Evolutionary conservation across 2,797 vertebrate species (phyloP).

Genomic region (Rhyacichthys aspro): DNA sequence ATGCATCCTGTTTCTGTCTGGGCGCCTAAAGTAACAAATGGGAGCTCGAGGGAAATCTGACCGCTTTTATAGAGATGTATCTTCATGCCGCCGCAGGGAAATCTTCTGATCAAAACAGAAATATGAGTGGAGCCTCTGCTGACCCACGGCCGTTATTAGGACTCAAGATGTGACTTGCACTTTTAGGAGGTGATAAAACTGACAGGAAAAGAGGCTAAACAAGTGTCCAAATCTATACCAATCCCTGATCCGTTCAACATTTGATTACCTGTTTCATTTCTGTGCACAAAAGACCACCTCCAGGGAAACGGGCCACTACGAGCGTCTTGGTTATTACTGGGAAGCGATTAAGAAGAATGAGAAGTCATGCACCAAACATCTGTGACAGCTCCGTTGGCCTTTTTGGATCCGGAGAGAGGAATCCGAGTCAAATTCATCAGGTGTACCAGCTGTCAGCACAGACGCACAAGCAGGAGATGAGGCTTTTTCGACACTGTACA

Average conservation of each 20-base stretch:
- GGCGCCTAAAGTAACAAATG: constrained; percentile 26
- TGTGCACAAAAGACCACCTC: neutral
- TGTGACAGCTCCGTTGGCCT: constrained; percentile 45
- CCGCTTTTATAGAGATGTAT: constrained; percentile 9
- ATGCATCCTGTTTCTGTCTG: constrained; percentile 41
- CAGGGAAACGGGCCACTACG: constrained; percentile 40
- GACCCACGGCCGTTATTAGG: neutral
- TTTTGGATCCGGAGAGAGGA: constrained; percentile 34
- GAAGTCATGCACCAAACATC: constrained; percentile 47
- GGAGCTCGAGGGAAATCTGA: constrained; percentile 38
- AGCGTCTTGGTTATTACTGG: constrained; percentile 45
- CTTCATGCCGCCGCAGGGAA: constrained; percentile 3
- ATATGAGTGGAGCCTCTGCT: constrained; percentile 4
- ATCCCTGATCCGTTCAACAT: no score
- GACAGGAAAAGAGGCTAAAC: no score
- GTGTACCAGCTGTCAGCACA: constrained; percentile 51
- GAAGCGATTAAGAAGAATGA: constrained; percentile 58
- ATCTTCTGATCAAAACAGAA: constrained; percentile 11
- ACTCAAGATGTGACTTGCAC: neutral
- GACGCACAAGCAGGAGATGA: neutral
- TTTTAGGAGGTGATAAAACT: no score
- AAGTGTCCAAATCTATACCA: neutral
- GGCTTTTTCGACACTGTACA: neutral
- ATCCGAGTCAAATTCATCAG: constrained; percentile 57
- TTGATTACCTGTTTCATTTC: constrained; percentile 2